Base-by-base conservation (phyloP, 2,888 invertebrate species). In the Heliconius erato region DNA sequence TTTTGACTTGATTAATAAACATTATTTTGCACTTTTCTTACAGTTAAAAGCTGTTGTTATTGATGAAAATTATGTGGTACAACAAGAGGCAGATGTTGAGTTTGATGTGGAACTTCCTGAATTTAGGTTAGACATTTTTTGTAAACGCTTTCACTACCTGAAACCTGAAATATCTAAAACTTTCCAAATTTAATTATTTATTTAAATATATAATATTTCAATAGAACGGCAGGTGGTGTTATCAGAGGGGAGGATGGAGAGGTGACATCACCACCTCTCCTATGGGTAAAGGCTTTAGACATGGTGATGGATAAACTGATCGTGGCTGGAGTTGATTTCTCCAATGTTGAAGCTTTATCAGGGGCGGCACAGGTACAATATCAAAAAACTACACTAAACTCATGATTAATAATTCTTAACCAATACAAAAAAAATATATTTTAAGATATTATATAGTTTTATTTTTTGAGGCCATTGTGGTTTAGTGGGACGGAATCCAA, bases 221-320 rank as follows among this genome's bases (percentile, higher is more conserved):
- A 4, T 84, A 96, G 97, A 84, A 97, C 97, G 0, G 93, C 94
- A 1, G 97, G 97, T 0, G 97, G 97, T 0, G 94, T 96, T 85
- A 91, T 94, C 0, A 96, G 96, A 1, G 89, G 92, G 32, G 94
- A 94, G 82, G 84, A 88, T 6, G 94, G 92, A 5, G 97, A 97
- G 91, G 98, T 98, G 86, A 97, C 97, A 72, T 98, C 98, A 1
- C 99, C 99, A 1, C 97, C 98, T 0, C 95, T 98, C 44, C 98
- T 99, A 97, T 99, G 99, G 99, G 97, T 99, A 12, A 99, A 99
- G 94, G 99, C 99, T 0, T 91, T 99, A 72, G 99, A 99, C 90
- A 97, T 99, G 96, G 97, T 99, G 4, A 96, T 99, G 94, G 98
- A 98, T 91, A 97, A 98, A 84, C 96, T 99, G 59, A 97, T 98